A percentile compares a stretch with the other conserved stretches of the same genome.
phyloP scores from a whole-genome alignment of 2,888 invertebrate species.

The Beris chalybata region DNA sequence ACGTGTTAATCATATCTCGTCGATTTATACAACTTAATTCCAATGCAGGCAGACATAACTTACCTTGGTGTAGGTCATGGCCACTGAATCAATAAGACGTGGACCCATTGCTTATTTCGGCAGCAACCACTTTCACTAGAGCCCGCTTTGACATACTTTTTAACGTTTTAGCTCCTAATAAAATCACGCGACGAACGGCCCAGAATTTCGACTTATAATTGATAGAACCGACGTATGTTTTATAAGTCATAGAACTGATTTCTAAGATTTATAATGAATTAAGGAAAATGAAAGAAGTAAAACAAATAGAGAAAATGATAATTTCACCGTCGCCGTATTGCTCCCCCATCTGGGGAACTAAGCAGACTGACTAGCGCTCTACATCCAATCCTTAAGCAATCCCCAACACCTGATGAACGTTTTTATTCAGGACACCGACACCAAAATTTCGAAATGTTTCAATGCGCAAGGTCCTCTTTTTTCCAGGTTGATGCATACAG shows the following conservation, averaged over 20 bases:
- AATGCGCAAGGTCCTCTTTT: neutral
- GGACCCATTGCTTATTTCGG: neutral
- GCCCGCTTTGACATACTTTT: too few relatives aligned
- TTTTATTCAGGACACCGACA: constrained; percentile 13
- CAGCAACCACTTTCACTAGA: too few relatives aligned
- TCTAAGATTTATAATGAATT: too few relatives aligned
- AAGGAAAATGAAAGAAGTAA: constrained; percentile 4
- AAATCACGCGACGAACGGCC: too few relatives aligned
- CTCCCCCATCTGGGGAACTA: constrained; percentile 31
- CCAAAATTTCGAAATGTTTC: neutral
- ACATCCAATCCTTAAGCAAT: constrained; percentile 1
- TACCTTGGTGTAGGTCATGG: constrained; percentile 30
- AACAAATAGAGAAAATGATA: neutral
- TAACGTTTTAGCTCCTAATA: too few relatives aligned
- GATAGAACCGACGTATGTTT: too few relatives aligned
- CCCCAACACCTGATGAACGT: constrained; percentile 31
- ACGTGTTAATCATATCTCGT: neutral
- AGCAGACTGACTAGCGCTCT: constrained; percentile 25
- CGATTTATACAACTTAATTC: constrained; percentile 1
- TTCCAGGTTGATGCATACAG: constrained; percentile 1
- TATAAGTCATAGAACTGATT: too few relatives aligned
- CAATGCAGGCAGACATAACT: constrained; percentile 9
- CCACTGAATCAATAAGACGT: constrained; percentile 17
- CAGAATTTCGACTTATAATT: too few relatives aligned
- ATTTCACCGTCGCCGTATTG: constrained; percentile 10